Evolutionary conservation across 2,797 vertebrate genomes (phyloP), one percentile per base, ranked within the genome.

Genomic region (Centroberyx gerrardi): DNA sequence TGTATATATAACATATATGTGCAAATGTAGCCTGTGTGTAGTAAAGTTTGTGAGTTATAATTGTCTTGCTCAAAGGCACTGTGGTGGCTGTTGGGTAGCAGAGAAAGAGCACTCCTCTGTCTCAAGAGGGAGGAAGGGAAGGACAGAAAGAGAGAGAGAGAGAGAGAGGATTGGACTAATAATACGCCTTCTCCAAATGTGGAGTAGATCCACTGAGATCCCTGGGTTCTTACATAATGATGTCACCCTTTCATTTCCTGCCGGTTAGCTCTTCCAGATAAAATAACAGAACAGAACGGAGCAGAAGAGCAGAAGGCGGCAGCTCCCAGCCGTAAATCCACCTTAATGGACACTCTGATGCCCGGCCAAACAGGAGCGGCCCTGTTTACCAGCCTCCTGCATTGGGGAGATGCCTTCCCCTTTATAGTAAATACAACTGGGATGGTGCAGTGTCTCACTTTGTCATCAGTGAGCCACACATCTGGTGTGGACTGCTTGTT

Each of bases 191-290:
- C 65, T 80, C 74, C 72, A 68, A 87, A 91, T 88, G 83, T 91
- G 84, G 87, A 91, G 69, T 85, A 78, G 62, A 71, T 92, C 81
- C 84, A 72, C 81, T 13, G 81, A 85, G 88, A 86, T 81, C 68
- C 38, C 31, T 31, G 80, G 83, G 65, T 85, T 92, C 78, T 89
- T 88, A 81, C 75, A 56, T 80, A 75, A 86, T 92, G 88, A 93
- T 90, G 90, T 94, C 89, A 94, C 84, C 67, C 70, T 83, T 84
- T 90, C 79, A 88, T 91, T 91, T 93, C 91, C 89, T 88, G 77
- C 61, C 46, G 5, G 40, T 52, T 22, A 38, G 44, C 33, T 67
- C 69, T 54, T 80, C 74, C 77, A 74, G 66, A 82, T 78, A 68
- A 82, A 90, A 88, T 42, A 79, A 68, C 72, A 63, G 62, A 71